phyloP scores from a whole-genome alignment of 2,888 invertebrate species.

The Lasioglossum pauxillum region DNA sequence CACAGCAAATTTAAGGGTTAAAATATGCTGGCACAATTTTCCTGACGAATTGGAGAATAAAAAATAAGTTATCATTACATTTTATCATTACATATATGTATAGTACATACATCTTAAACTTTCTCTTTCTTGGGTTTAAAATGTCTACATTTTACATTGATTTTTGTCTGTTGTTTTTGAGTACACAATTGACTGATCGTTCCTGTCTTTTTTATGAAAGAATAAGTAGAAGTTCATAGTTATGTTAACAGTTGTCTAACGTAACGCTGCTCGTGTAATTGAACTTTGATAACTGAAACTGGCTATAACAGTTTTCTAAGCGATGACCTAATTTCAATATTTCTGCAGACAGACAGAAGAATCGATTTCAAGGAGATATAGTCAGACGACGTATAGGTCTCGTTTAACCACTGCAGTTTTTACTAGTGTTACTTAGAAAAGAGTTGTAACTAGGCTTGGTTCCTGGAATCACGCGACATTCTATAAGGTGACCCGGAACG shows the following conservation, averaged over 20 bases:
- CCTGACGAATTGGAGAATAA: background rate
- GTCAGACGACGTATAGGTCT: background rate
- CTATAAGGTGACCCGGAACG: slow-evolving; percentile 10
- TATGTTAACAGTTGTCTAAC: too few species aligned
- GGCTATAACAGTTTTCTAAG: background rate
- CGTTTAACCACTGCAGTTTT: slow-evolving; percentile 2
- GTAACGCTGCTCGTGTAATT: background rate
- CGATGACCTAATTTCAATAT: slow-evolving; percentile 15
- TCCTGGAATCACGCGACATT: slow-evolving; percentile 13
- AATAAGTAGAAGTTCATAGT: too few species aligned
- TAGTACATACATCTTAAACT: background rate
- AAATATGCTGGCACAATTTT: background rate
- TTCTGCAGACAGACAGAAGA: background rate
- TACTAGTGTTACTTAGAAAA: slow-evolving; percentile 11
- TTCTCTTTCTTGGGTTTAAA: background rate
- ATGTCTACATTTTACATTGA: background rate
- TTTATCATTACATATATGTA: too few species aligned
- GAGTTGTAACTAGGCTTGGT: slow-evolving; percentile 5
- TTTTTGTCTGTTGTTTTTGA: background rate
- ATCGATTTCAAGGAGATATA: slow-evolving; percentile 11
- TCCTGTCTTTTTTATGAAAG: background rate
- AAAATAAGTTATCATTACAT: background rate
- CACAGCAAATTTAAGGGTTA: background rate
- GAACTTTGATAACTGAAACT: background rate
- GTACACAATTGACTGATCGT: background rate